These are phyloP conservation scores for Boulengerochromis microlepis DNA, from an alignment of 2,113 vertebrate species.

Conservation along the genomic window DNA sequence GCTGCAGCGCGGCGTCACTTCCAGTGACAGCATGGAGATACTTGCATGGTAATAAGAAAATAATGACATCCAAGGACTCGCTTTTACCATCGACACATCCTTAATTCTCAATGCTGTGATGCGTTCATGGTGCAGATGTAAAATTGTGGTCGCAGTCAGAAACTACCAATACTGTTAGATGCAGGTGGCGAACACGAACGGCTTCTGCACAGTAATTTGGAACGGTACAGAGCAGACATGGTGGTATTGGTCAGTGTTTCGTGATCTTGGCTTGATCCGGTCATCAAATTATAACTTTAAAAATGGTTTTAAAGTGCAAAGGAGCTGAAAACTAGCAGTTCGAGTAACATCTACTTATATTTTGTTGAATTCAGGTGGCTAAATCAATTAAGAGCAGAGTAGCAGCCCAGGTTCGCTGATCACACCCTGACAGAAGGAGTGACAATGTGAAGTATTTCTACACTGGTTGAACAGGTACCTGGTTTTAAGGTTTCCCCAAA, in stretches of 20 bases:
- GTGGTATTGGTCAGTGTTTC: neutral
- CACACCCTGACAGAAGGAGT: neutral
- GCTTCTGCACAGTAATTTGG: neutral
- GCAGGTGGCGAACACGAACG: neutral
- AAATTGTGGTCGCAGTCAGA: neutral
- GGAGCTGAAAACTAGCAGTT: neutral
- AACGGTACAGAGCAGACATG: neutral
- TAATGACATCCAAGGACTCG: neutral
- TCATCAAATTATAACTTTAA: neutral
- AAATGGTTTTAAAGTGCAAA: neutral
- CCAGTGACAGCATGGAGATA: neutral
- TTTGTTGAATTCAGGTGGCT: neutral
- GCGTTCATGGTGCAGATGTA: accelerated
- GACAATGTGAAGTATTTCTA: neutral
- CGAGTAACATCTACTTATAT: neutral
- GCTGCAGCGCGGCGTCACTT: neutral
- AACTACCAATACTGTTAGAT: neutral
- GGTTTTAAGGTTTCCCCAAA: neutral
- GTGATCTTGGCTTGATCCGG: neutral
- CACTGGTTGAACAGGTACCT: neutral
- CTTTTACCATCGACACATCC: neutral
- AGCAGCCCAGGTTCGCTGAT: neutral
- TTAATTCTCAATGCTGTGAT: neutral
- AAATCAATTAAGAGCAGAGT: neutral
- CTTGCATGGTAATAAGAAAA: neutral